Evolutionary conservation across 1,140 invertebrate species (phyloP), one percentile per base, ranked within the genome.

Genomic region (Zaprionus vittiger): DNA sequence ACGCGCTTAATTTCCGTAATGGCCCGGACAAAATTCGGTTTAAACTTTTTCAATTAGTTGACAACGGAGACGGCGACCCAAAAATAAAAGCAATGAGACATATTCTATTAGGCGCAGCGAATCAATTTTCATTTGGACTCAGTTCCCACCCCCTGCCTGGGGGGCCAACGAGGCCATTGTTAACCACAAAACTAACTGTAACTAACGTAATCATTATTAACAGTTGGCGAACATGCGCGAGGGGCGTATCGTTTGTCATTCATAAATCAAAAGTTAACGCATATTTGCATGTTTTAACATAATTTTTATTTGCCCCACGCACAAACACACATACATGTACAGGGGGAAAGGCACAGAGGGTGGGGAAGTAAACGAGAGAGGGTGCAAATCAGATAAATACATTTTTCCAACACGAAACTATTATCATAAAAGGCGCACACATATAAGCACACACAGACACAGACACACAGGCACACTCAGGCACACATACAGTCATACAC

Each of bases 251-350:
- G 65, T 84, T 81, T 76, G 81, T 81, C 85, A 79, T 71, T 79
- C 84, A 90, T 93, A 91, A 85, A 91, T 90, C 81, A 91, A 90
- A 87, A 92, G 69, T 91, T 89, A 87, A 91, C 83, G 84, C 90
- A 91, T 91, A 91, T 91, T 91, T 91, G 89, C 89, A 91, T 91
- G 89, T 91, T 91, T 91, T 91, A 91, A 91, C 89, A 91, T 91
- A 91, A 91, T 91, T 91, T 91, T 89, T 85, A 91, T 91, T 85
- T 91, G 89, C 82, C 84, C 70, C 71, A 79, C 69, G 73, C 63
- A 80, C 73, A 80, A 67, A 83, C 38, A 78, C 70, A 68, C 68
- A 56, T 37, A 63, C 4, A 60, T 31, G 61, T 47, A 34, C 24
- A 26, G 5, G 37, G n/a, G 26, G 57, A 24, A 49, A 31, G 20